Evolutionary conservation across 2,888 invertebrate genomes (phyloP).

Genomic region (Tetranychus truncatus): DNA sequence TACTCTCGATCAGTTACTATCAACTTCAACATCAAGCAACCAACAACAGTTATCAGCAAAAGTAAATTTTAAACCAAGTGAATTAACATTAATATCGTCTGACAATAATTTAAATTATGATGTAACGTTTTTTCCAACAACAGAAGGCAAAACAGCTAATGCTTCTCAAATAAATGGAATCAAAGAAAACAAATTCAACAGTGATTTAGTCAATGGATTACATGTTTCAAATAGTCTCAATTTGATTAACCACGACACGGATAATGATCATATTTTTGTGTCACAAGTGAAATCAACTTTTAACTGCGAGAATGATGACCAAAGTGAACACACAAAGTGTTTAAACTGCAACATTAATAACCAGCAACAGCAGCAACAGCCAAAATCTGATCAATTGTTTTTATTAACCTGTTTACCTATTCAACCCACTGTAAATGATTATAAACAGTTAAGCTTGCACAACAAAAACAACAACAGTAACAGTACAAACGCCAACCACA

Average conservation of each 20-base stretch:
- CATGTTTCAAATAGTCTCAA: no score
- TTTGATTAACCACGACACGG: not conserved
- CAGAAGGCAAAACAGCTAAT: no score
- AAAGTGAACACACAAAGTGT: not conserved
- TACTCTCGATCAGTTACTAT: not conserved
- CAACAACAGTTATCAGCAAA: no score
- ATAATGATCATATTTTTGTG: not conserved
- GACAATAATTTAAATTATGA: no score
- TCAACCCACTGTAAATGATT: not conserved
- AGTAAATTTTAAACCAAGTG: no score
- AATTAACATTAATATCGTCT: no score
- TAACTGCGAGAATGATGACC: not conserved
- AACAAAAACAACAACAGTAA: not conserved
- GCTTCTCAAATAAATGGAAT: no score
- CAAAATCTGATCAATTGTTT: not conserved
- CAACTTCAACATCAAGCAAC: not conserved
- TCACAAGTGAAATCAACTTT: not conserved
- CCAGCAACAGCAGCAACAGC: not conserved
- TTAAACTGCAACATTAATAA: not conserved
- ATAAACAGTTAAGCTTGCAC: not conserved
- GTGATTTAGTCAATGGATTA: no score
- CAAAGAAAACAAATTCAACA: no score
- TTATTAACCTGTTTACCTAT: not conserved
- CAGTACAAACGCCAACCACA: not conserved
- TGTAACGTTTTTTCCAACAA: no score